Evolutionary conservation across 1,140 invertebrate species (phyloP), one percentile per base, ranked within the genome.

Genomic region (Aricia agestis): DNA sequence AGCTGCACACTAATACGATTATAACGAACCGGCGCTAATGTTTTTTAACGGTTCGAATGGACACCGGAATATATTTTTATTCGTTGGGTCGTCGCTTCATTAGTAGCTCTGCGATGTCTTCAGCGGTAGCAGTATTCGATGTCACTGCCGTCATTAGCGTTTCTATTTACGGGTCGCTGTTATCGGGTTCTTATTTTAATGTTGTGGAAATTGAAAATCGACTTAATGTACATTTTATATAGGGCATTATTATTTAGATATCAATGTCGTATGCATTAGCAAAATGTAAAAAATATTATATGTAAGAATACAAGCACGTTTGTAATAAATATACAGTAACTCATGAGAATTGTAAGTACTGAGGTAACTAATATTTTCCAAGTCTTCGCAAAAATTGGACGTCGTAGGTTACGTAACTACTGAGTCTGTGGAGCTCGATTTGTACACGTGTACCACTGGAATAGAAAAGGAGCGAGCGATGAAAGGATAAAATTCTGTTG

Each of bases 1-100:
- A 70, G 17, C 69, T 73, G 61, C 67, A 61, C 59, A 36, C 57
- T 76, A 69, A 67, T 72, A 69, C 69, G 13, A 69, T 72, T 73
- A 61, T 36, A 69, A 17, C 18, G 32, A 59, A 17, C 52, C 7
- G 13, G n/a, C 32, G 36, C 66, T 45, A 45, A 67, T 67, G 66
- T 67, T 67, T 42, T 67, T 19, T 63, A 19, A 41, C 66, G 32
- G 17, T 42, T 45, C 42, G 7, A 67, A 67, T 18, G 42, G 32
- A 67, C 32, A 19, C 36, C 6, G 58, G 1, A 17, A 9, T 59
- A 25, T 25, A 52, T 52, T 52, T 52, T 52, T 52, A 52, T 15
- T 52, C 13, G 13, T 13, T 5, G 11, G 45, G 10, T 52, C 45
- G 45, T 13, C 45, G 45, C 45, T 15, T 52, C 45, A 52, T 52